Percentiles rank a stretch among this genome's conserved stretches.
Conservation (phyloP, 2,113 vertebrate species). For the Brachyhypopomus occidentalis region DNA sequence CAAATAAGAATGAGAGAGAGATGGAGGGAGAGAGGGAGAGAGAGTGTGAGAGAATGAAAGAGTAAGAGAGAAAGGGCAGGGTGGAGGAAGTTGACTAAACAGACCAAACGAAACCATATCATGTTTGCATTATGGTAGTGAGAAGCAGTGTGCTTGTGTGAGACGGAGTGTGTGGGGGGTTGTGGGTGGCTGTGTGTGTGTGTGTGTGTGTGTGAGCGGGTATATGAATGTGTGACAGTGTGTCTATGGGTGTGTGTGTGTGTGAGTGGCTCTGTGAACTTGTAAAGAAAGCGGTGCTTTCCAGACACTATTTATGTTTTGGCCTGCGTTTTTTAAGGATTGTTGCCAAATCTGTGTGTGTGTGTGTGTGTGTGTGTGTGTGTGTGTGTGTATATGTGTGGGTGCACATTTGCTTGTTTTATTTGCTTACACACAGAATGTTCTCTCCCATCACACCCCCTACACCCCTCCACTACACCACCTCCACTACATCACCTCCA, state of each 20-base stretch:
- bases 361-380: slow-evolving; percentile 32
- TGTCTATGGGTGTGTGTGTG: neutral
- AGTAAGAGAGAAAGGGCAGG: slow-evolving; percentile 1
- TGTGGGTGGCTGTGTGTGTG: neutral
- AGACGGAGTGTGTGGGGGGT: neutral
- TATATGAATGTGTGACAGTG: neutral
- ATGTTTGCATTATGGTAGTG: neutral
- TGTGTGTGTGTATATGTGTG: slow-evolving; percentile 25
- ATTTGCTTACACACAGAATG: neutral
- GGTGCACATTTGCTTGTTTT: neutral
- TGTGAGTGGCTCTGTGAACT: neutral
- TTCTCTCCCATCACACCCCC: neutral
- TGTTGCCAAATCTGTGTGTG: slow-evolving; percentile 20
- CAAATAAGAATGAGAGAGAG: slow-evolving; percentile 41
- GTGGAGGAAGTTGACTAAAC: neutral
- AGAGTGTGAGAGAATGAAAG: neutral
- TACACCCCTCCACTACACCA: no score
- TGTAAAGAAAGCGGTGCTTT: slow-evolving; percentile 31
- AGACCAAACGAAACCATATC: neutral
- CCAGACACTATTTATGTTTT: slow-evolving; percentile 43
- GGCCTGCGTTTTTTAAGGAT: slow-evolving; percentile 28
- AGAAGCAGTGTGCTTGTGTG: no score
- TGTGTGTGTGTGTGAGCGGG: neutral
- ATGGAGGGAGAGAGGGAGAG: neutral
- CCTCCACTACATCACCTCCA: no score